Evolutionary conservation across 2,797 vertebrate species (phyloP).

Genomic region (Rhabdophis nuchalis): DNA sequence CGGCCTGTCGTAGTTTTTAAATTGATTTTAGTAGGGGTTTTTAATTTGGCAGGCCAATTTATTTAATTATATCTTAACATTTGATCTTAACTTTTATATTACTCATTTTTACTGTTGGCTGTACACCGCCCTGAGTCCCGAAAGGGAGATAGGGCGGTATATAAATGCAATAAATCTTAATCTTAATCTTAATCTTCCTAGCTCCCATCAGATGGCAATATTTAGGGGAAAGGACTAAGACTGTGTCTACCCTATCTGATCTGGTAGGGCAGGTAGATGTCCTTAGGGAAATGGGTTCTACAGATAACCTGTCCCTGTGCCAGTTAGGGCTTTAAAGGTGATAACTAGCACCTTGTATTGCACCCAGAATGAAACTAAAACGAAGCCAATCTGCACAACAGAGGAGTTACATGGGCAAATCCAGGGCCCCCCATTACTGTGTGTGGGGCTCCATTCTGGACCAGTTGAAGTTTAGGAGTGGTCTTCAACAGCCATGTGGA

Average conservation of each 20-base stretch:
- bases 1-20: too few relatives aligned
- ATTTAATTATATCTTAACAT: too few relatives aligned
- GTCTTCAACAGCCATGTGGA: neutral
- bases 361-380: neutral
- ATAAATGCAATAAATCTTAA: too few relatives aligned
- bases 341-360: neutral
- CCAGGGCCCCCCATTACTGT: neutral
- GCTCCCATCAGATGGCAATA: neutral
- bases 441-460: neutral
- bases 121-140: too few relatives aligned
- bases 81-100: too few relatives aligned
- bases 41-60: too few relatives aligned
- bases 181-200: too few relatives aligned
- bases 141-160: too few relatives aligned
- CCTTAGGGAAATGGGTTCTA: neutral
- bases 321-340: neutral
- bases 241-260: neutral
- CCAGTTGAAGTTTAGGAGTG: neutral
- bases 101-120: too few relatives aligned
- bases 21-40: too few relatives aligned
- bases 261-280: neutral
- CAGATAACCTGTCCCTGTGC: neutral
- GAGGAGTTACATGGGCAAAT: neutral
- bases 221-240: neutral
- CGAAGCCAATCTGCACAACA: neutral